phyloP scores from a whole-genome alignment of 2,888 invertebrate genomes.

The Dicycla oo region DNA sequence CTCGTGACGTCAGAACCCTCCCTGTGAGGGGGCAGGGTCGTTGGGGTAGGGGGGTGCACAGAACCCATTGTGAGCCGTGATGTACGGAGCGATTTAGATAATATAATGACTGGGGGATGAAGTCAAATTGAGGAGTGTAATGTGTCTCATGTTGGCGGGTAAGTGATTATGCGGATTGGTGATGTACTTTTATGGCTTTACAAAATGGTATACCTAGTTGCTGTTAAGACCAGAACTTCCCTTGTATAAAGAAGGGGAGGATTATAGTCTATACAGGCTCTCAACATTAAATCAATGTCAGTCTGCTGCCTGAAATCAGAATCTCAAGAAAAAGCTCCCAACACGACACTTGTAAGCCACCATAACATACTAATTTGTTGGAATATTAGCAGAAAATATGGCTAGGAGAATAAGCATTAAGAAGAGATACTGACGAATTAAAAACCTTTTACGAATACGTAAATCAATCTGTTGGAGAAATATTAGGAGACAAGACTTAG shows the following conservation, averaged over 20 bases:
- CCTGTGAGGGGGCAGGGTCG: background rate
- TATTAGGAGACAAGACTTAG: too few species aligned
- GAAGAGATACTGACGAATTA: too few species aligned
- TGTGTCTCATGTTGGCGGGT: constrained; percentile 24
- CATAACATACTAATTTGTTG: too few species aligned
- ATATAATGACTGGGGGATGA: constrained; percentile 63
- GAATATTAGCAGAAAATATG: too few species aligned
- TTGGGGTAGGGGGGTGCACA: constrained; percentile 2
- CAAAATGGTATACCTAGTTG: background rate
- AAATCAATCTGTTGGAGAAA: too few species aligned
- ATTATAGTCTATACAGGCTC: background rate
- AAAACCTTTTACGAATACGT: too few species aligned
- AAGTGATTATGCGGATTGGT: constrained; percentile 29
- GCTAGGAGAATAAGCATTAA: too few species aligned
- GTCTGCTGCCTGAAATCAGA: background rate
- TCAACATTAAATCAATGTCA: background rate
- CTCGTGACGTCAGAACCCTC: constrained; percentile 39
- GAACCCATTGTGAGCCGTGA: constrained; percentile 59
- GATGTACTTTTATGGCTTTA: constrained; percentile 19
- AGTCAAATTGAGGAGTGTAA: constrained; percentile 56
- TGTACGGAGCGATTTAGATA: constrained; percentile 66
- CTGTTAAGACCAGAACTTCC: background rate
- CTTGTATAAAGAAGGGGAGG: background rate
- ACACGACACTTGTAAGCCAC: too few species aligned
- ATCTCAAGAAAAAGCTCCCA: background rate